phyloP scores from a whole-genome alignment of 2,113 vertebrate species.

The Orcinus orca region DNA sequence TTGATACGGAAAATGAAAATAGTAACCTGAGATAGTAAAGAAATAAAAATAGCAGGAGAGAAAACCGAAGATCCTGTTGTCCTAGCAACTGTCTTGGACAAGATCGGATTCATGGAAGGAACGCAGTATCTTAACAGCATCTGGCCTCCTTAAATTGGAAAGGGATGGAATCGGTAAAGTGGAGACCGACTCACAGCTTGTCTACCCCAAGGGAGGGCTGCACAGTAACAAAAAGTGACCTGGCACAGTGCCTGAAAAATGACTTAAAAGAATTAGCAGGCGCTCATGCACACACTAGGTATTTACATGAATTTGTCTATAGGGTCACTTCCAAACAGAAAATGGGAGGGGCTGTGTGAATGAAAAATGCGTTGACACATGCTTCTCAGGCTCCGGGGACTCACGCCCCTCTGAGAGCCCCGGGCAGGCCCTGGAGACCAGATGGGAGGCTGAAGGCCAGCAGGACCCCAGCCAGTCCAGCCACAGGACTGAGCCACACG shows the following conservation, averaged over 20 bases:
- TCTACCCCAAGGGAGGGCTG: neutral
- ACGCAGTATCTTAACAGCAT: neutral
- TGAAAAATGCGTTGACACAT: rapidly evolving
- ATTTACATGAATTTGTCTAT: rapidly evolving
- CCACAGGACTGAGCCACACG: neutral
- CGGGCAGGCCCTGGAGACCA: neutral
- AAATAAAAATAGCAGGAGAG: slow-evolving; percentile 47
- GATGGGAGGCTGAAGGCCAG: neutral
- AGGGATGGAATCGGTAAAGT: neutral
- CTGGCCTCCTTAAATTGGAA: neutral
- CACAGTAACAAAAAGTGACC: neutral
- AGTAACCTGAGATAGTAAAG: slow-evolving; percentile 45
- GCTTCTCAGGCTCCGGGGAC: too few species aligned
- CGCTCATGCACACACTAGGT: rapidly evolving
- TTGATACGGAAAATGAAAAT: slow-evolving; percentile 23
- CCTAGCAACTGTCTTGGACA: slow-evolving; percentile 41
- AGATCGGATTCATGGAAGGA: rapidly evolving
- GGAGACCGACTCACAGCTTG: neutral
- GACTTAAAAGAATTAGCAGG: neutral
- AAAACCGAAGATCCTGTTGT: slow-evolving; percentile 30
- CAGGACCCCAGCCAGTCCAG: neutral
- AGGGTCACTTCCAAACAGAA: rapidly evolving
- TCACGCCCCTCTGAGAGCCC: rapidly evolving
- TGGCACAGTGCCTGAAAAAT: neutral
- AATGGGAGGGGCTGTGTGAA: rapidly evolving